Evolutionary conservation across 2,888 invertebrate species (phyloP), one percentile per base, ranked within the genome.

Genomic region (Calliopum simillimum): DNA sequence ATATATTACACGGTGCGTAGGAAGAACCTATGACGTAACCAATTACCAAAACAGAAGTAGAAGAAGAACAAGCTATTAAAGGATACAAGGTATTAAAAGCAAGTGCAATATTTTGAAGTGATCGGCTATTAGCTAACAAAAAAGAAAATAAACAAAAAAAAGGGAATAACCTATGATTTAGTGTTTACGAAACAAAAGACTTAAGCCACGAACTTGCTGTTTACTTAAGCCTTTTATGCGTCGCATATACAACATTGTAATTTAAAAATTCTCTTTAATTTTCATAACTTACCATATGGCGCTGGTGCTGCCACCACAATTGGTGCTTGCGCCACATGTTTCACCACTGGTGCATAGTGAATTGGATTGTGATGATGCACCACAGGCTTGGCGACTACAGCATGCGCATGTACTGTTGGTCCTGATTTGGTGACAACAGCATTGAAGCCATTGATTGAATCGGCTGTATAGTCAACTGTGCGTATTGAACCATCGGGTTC

Each of bases 401-500:
- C 76, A 69, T 84, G 84, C 6, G 86, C 81, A 71, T 86, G 86
- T 49, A 86, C 80, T 59, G 86, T 85, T 70, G 86, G 86, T 19
- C 85, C 86, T 13, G 85, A 83, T 73, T 86, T 86, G 44, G 86
- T 85, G 2, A 86, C 86, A 46, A 86, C 86, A 2, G 86, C 86
- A 75, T 86, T 86, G 72, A 86, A 86, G 33, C 86, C 86, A 72
- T 85, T 80, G 19, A 86, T 80, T 4, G 85, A 74, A 78, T 86
- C 86, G 4, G 86, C 86, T 4, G 86, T 86, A 65, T 86, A 86
- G 73, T 86, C 86, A 25, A 86, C 86, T 14, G 86, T 86, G 71
- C 86, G 85, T 46, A 86, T 82, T 63, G 86, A 86, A 68, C 86
- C 86, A 77, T 86, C 86, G 5, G 86, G 86, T 73, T 86, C 86